Percentiles rank a stretch among this genome's conserved stretches.
phyloP scores from a whole-genome alignment of 64 coral and sea anemone genomes.

The Montipora efflorescens region DNA sequence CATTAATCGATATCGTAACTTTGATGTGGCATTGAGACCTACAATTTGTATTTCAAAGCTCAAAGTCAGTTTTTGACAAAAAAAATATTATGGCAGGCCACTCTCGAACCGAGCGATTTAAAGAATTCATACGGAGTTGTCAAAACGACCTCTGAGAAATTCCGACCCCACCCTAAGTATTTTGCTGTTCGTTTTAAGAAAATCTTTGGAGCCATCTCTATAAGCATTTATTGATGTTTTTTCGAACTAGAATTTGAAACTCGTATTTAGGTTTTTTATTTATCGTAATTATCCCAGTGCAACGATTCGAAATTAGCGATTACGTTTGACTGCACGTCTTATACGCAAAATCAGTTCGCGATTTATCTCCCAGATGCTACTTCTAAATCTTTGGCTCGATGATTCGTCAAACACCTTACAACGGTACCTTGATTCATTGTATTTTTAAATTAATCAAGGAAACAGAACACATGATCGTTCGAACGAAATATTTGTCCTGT shows the following conservation, averaged over 20 bases:
- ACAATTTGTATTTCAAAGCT: background rate
- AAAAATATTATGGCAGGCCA: background rate
- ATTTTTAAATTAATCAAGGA: background rate
- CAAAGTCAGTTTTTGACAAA: background rate
- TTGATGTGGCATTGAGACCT: background rate
- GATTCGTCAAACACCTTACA: conserved; percentile 3
- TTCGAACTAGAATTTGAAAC: background rate
- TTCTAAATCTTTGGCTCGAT: background rate
- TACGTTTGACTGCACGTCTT: background rate
- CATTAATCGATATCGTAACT: conserved; percentile 69
- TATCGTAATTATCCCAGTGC: background rate
- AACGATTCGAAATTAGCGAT: background rate
- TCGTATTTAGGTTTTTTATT: background rate
- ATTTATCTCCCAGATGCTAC: background rate
- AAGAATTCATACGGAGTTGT: conserved; percentile 7
- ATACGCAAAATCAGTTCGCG: background rate
- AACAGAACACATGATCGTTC: background rate
- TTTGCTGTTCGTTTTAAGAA: background rate
- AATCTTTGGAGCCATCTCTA: too few species aligned
- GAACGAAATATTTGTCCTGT: background rate
- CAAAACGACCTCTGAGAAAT: background rate
- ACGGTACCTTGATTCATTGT: background rate
- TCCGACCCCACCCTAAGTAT: conserved; percentile 29
- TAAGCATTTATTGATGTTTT: background rate
- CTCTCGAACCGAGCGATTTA: background rate